Conservation (phyloP, 2,113 vertebrate genomes). For the Festucalex cinctus region DNA sequence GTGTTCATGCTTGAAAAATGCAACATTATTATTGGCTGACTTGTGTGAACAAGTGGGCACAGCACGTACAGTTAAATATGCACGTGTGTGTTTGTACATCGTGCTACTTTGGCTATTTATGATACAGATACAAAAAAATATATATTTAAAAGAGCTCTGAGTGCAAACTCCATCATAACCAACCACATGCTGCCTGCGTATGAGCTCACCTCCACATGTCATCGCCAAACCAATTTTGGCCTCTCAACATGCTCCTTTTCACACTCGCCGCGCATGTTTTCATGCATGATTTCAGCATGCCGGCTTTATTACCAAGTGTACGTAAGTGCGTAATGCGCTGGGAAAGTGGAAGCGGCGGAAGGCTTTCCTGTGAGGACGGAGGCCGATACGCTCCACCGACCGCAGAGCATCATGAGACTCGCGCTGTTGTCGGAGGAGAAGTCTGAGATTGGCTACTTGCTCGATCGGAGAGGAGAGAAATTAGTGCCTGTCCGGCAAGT, state of each 20-base stretch:
- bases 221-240: slow-evolving; percentile 18
- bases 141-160: neutral
- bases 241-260: slow-evolving; percentile 14
- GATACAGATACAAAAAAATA: neutral
- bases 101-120: no score
- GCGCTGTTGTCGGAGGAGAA: slow-evolving; percentile 38
- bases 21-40: no score
- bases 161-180: neutral
- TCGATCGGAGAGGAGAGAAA: slow-evolving; percentile 1
- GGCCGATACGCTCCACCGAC: slow-evolving; percentile 52
- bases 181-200: slow-evolving; percentile 14
- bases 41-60: no score
- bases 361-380: slow-evolving; percentile 55
- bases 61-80: no score
- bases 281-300: slow-evolving; percentile 41
- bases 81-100: no score
- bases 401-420: slow-evolving; percentile 48
- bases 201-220: neutral
- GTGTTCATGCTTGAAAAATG: no score
- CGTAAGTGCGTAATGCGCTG: slow-evolving; percentile 44
- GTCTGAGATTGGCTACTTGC: slow-evolving; percentile 24
- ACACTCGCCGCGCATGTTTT: slow-evolving; percentile 23
- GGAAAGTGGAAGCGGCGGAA: slow-evolving; percentile 38
- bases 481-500: slow-evolving; percentile 1
- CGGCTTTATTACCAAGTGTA: slow-evolving; percentile 38